Percentiles rank a stretch among this genome's conserved stretches.
These are phyloP conservation scores for Dryomyza anilis DNA, from an alignment of 2,888 invertebrate species.

Conservation along the genomic window DNA sequence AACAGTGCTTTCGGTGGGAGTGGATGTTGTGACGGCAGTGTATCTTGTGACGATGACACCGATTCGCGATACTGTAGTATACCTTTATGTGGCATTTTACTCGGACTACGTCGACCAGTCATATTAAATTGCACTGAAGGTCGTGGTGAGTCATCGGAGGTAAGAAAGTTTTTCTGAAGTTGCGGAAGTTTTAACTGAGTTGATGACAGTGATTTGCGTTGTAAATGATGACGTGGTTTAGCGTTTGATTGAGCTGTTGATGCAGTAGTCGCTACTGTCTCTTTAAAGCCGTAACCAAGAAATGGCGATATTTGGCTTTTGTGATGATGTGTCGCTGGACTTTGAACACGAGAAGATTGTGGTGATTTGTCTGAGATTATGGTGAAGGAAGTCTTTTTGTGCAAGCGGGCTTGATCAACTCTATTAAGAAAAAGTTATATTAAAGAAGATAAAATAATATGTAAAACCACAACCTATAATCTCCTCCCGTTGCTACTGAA, in stretches of 20 bases:
- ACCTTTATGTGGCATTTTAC: conserved; percentile 51
- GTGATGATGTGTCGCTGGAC: conserved; percentile 45
- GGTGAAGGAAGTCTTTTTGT: conserved; percentile 72
- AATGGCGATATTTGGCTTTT: conserved; percentile 67
- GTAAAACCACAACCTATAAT: conserved; percentile 56
- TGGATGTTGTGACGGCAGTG: conserved; percentile 29
- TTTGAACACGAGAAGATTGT: conserved; percentile 64
- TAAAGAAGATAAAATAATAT: too few species aligned
- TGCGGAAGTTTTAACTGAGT: conserved; percentile 44
- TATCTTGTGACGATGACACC: conserved; percentile 50
- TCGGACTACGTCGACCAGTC: conserved; percentile 49
- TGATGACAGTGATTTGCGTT: conserved; percentile 48
- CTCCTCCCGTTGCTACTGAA: conserved; percentile 56
- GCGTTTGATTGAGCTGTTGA: conserved; percentile 35
- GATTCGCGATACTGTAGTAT: conserved; percentile 55
- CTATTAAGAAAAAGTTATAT: too few species aligned
- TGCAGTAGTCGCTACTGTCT: conserved; percentile 28
- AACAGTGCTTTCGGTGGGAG: conserved; percentile 25
- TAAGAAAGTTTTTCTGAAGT: conserved; percentile 23
- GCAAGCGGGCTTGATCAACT: conserved; percentile 63
- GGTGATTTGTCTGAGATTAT: conserved; percentile 68
- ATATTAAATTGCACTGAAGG: conserved; percentile 60
- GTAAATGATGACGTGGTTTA: conserved; percentile 40
- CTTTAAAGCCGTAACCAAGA: conserved; percentile 65
- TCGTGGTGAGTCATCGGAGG: conserved; percentile 53